Conservation (phyloP, 2,888 invertebrate genomes). For the Marronus borbonicus region DNA sequence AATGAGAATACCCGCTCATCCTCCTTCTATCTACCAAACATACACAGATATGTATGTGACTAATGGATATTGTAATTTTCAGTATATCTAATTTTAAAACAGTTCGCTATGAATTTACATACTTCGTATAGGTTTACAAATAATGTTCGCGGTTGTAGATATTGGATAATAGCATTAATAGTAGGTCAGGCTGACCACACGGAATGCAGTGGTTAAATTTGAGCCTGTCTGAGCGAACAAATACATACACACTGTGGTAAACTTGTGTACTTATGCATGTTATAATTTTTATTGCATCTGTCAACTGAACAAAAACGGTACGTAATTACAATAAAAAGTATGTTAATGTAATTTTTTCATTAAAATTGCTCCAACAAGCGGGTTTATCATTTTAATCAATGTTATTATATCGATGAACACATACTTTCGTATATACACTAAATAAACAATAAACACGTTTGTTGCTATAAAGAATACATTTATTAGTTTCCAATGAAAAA, state of each 20-base stretch:
- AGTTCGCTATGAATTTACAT: neutral
- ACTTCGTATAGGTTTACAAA: constrained; percentile 1
- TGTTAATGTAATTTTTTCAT: too few species aligned
- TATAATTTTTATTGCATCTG: too few species aligned
- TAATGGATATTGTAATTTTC: neutral
- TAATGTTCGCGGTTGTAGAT: constrained; percentile 1
- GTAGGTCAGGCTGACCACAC: constrained; percentile 15
- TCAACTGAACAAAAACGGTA: too few species aligned
- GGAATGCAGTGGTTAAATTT: constrained; percentile 25
- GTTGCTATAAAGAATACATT: too few species aligned
- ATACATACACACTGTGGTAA: neutral
- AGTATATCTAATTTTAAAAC: neutral
- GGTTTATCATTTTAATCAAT: too few species aligned
- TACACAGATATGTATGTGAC: neutral
- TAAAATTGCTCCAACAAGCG: too few species aligned
- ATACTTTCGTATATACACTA: too few species aligned
- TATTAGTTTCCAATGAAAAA: too few species aligned
- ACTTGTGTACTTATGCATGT: neutral
- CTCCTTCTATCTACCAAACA: too few species aligned
- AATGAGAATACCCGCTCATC: neutral
- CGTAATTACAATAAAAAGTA: too few species aligned
- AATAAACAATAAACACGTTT: too few species aligned
- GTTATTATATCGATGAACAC: too few species aligned
- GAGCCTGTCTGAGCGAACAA: neutral
- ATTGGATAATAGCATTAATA: constrained; percentile 28